Base-by-base conservation (phyloP, 2,888 invertebrate species). In the Cenopis cana region DNA sequence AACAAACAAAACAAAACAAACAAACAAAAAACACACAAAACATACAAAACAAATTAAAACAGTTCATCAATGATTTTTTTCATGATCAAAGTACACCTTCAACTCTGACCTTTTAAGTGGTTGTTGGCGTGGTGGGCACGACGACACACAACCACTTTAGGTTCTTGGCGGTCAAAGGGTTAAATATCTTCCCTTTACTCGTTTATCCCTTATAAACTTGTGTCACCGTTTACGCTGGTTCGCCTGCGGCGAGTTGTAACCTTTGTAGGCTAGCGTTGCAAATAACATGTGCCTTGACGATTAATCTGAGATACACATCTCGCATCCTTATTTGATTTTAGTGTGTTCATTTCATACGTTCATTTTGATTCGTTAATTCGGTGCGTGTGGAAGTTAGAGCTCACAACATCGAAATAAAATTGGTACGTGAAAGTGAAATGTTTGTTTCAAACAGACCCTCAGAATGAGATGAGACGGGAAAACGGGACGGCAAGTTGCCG, bases 401-500 rank as follows among this genome's bases (percentile, higher is more conserved):
- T 1, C 6, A 46, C 14, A 6, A 46, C 6, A n/a, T 46, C n/a
- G n/a, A 46, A 46, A 46, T 46, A 14, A 46, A n/a, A 46, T n/a
- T 46, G n/a, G 8, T n/a, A 46, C 6, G 46, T 46, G n/a, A n/a
- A 46, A 46, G 8, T 46, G n/a, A n/a, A 46, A 46, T 46, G n/a
- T 14, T n/a, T n/a, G 46, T 46, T 1, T n/a, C n/a, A 46, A 1
- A 81, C 83, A 77, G 79, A n/a, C 17, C 8, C 17, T 38, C 60
- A 24, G n/a, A 11, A 11, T 14, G 60, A 24, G 6, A 46, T n/a
- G n/a, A 29, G 60, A 46, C 56, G 33, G 11, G 60, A 8, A 11
- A 52, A 20, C 33, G 80, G 83, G 82, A 82, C 61, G 67, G 70
- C 61, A 73, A 71, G 70, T 68, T n/a, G n/a, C n/a, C n/a, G n/a